Base-by-base conservation (phyloP, 2,888 invertebrate species). In the Sclerodermus sp. region DNA sequence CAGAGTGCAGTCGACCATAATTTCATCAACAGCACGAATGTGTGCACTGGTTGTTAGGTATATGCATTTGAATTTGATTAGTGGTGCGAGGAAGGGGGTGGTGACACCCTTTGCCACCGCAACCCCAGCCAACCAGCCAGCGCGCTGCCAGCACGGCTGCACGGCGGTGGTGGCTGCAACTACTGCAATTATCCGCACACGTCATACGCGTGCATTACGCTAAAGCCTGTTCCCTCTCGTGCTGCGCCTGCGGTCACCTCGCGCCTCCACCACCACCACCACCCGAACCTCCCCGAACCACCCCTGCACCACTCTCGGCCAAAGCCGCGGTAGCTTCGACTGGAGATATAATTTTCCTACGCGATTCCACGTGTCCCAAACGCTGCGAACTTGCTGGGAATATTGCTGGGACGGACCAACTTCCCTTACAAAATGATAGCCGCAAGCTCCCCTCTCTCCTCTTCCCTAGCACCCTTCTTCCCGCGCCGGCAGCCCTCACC, bases 1-100 rank as follows among this genome's bases (percentile, higher is more conserved):
- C 63, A 66, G 72, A 74, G 75, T 76, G 74, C 74, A 76, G 74
- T 73, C 71, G 71, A 71, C 74, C 74, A 74, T 76, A 76, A 76
- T 76, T 76, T 75, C 76, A 76, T 76, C 76, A 75, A 65, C 70
- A 67, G 56, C 62, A 68, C 68, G 64, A 64, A 64, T 62, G 62
- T 63, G 66, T 55, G 73, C 67, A 63, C 66, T 64, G 68, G 63
- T 64, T 66, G 71, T 67, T 71, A 67, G 68, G 70, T 67, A 69
- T 70, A 71, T 71, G 74, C 74, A 69, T 73, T 75, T 76, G 76
- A 74, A 77, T 76, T 76, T 76, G 77, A 77, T 77, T 75, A 76
- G 77, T 75, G 73, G 75, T 66, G 66, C 64, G 59, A 53, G 56
- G 60, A 49, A 41, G 48, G 43, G 45, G 55, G 64, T 61, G 69